Conservation (phyloP, 2,797 vertebrate species). For the Lagodon rhomboides region DNA sequence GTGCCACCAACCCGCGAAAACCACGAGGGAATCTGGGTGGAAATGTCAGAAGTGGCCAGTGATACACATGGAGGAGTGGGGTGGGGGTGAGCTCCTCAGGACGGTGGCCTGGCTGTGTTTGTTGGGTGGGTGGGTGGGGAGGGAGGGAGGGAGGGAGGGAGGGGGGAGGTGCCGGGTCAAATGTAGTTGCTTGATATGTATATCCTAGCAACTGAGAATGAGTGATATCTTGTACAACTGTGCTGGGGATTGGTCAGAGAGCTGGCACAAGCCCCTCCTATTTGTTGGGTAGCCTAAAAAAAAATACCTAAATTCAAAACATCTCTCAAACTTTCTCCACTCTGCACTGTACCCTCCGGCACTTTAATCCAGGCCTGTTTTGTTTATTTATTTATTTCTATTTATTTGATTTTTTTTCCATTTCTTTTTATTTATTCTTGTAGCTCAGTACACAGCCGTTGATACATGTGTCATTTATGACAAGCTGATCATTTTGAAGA, state of each 20-base stretch:
- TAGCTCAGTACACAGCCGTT: constrained; percentile 55
- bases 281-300: constrained; percentile 85
- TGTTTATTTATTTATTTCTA: constrained; percentile 80
- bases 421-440: constrained; percentile 73
- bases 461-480: constrained; percentile 74
- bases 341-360: constrained; percentile 91
- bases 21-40: constrained; percentile 62
- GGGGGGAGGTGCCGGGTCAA: constrained; percentile 59
- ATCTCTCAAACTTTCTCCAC: constrained; percentile 87
- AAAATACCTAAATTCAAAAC: constrained; percentile 91
- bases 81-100: constrained; percentile 72
- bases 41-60: constrained; percentile 67
- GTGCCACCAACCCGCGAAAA: constrained; percentile 34
- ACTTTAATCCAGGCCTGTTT: constrained; percentile 85
- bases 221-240: constrained; percentile 86
- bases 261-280: constrained; percentile 87
- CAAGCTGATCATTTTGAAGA: constrained; percentile 72
- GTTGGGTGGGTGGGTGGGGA: constrained; percentile 7
- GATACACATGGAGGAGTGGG: constrained; percentile 59
- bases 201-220: constrained; percentile 90
- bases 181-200: constrained; percentile 91
- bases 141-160: no score
- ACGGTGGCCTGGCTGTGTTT: constrained; percentile 46
- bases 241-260: constrained; percentile 91
- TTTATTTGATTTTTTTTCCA: constrained; percentile 68